Conservation (phyloP, 2,113 vertebrate species). For the Desmodus rotundus region DNA sequence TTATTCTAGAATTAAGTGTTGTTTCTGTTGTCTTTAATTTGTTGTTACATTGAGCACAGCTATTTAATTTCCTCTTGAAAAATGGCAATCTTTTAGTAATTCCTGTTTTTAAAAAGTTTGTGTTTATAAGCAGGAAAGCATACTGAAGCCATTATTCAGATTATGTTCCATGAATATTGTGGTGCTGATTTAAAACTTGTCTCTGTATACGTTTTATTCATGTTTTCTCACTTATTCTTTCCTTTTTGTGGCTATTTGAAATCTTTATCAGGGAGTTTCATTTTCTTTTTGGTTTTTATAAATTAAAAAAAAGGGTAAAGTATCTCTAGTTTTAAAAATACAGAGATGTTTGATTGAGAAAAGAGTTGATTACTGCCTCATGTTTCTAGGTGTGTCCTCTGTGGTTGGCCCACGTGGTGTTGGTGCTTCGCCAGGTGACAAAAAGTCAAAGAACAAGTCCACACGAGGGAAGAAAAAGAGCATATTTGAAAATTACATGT, state of each 20-base stretch:
- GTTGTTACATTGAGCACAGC: conserved; percentile 16
- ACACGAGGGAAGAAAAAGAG: conserved; percentile 86
- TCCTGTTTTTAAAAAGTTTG: not conserved
- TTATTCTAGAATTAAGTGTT: conserved; percentile 41
- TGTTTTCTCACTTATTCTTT: not conserved
- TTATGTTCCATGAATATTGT: not conserved
- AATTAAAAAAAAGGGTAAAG: not conserved
- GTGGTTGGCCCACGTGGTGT: conserved; percentile 58
- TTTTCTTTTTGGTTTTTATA: conserved; percentile 7
- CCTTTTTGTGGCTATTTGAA: conserved; percentile 11
- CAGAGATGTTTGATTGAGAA: not conserved
- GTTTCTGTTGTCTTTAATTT: conserved; percentile 41
- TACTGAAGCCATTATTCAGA: not conserved
- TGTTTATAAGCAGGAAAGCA: conserved; percentile 21
- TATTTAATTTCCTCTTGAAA: conserved; percentile 42
- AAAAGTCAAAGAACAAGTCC: conserved; percentile 81
- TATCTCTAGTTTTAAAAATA: not conserved
- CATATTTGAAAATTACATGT: conserved; percentile 93
- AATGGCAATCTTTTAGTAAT: conserved; percentile 30
- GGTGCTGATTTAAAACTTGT: not conserved
- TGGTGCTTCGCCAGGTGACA: conserved; percentile 79
- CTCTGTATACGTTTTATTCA: not conserved
- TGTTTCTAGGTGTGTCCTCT: conserved; percentile 79
- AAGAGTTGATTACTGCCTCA: conserved; percentile 51
- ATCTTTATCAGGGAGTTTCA: not conserved